Evolutionary conservation across 2,113 vertebrate genomes (phyloP).

Genomic region (Percopsis transmontana): DNA sequence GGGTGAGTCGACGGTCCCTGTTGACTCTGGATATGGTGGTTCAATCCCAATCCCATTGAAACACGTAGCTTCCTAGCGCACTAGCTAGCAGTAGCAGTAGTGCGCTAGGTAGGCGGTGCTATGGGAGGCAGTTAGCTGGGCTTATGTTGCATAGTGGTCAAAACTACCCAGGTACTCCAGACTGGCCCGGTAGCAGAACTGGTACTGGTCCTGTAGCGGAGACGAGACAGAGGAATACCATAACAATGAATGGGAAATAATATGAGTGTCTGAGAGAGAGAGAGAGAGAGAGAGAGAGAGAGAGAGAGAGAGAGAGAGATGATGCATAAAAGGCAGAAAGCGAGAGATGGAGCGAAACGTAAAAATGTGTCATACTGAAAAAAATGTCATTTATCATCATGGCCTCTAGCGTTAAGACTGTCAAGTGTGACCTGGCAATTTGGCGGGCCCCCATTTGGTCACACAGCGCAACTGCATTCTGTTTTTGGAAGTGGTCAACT

Average conservation of each 20-base stretch:
- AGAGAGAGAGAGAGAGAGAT: background rate
- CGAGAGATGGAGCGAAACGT: background rate
- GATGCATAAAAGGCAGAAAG: background rate
- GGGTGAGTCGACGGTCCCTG: slow-evolving; percentile 81
- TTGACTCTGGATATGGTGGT: slow-evolving; percentile 80
- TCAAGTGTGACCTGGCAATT: too few relatives aligned
- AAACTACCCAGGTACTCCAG: slow-evolving; percentile 99
- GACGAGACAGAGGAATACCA: slow-evolving; percentile 14
- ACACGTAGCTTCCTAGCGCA: slow-evolving; percentile 72
- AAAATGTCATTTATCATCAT: too few relatives aligned
- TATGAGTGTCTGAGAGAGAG: background rate
- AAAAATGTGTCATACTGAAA: too few relatives aligned
- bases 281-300: background rate
- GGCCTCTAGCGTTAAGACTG: too few relatives aligned
- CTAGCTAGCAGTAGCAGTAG: slow-evolving; percentile 44
- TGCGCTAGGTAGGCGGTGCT: slow-evolving; percentile 63
- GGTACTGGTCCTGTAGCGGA: slow-evolving; percentile 92
- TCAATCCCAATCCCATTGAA: slow-evolving; percentile 75
- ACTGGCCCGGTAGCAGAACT: slow-evolving; percentile 97
- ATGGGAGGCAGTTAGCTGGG: slow-evolving; percentile 59
- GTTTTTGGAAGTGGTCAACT: too few relatives aligned
- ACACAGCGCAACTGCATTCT: too few relatives aligned
- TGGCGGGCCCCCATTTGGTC: too few relatives aligned
- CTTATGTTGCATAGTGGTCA: slow-evolving; percentile 99
- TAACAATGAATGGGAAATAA: background rate